Conservation (phyloP, 2,888 invertebrate genomes). For the Lycia hirtaria region DNA sequence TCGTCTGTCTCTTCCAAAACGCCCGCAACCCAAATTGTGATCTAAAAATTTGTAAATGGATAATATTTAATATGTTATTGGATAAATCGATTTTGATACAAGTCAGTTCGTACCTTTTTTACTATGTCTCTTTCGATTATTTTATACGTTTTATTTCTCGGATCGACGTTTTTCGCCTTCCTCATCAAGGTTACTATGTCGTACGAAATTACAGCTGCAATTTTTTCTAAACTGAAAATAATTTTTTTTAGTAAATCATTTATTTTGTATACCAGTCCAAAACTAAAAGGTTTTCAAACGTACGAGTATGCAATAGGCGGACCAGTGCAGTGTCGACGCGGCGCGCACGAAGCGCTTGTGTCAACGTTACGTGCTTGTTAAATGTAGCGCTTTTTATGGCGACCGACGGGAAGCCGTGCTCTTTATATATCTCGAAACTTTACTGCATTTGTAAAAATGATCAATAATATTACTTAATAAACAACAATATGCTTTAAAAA, state of each 20-base stretch:
- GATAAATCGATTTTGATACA: background rate
- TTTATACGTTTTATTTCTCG: slow-evolving; percentile 35
- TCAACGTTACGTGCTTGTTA: no score
- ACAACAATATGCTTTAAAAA: no score
- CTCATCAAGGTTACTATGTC: slow-evolving; percentile 56
- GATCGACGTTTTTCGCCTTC: slow-evolving; percentile 33
- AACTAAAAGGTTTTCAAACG: no score
- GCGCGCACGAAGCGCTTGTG: no score
- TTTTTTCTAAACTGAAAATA: slow-evolving; percentile 53
- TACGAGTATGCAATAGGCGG: no score
- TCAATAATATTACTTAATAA: no score
- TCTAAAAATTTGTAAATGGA: slow-evolving; percentile 45
- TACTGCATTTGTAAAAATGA: no score
- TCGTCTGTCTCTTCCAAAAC: slow-evolving; percentile 62
- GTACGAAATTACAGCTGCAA: slow-evolving; percentile 54
- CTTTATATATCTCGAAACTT: no score
- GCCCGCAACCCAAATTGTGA: slow-evolving; percentile 67
- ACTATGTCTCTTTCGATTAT: slow-evolving; percentile 56
- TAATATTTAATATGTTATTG: background rate
- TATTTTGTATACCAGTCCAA: no score
- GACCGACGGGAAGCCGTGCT: no score
- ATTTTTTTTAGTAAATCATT: background rate
- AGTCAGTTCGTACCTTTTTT: slow-evolving; percentile 17
- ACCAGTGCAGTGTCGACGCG: no score
- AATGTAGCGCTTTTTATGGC: no score